Base-by-base conservation (phyloP, 1,140 invertebrate genomes). In the Heliconius eleuchia region DNA sequence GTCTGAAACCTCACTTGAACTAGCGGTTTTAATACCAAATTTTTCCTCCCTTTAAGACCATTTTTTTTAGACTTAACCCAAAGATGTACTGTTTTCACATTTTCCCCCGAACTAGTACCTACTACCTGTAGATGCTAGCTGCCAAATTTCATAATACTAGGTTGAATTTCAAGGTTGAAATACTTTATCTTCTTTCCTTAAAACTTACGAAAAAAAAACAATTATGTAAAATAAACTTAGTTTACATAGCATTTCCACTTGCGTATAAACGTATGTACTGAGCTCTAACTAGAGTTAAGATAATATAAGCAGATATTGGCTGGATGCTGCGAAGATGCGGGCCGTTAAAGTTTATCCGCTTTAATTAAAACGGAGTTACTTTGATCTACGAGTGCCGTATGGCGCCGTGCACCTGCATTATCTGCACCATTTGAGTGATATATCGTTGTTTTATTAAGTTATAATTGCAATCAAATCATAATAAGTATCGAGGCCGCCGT, bases 301-400 rank as follows among this genome's bases (percentile, higher is more conserved):
- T 66, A 66, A 66, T 16, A 27, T 13, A 66, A 66, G 60, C 60
- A 66, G 60, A 66, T 66, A 66, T 66, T 66, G 60, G 60, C 27
- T 13, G 60, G 60, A 66, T 66, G 60, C 60, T 66, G 60, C 60
- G 60, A 66, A 66, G 60, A 66, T 66, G 60, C 60, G 60, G 60
- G 60, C 27, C 60, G 60, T 30, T 27, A 66, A 66, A 66, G 60
- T 66, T 66, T 30, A 30, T n/a, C 60, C 60, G 60, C 60, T 66
- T 66, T 66, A 66, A 66, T 66, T 66, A 66, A 66, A 66, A 27
- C 60, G 60, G 60, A 66, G 60, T 13, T 66, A 30, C 60, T 66
- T 66, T 66, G 60, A 66, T 66, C n/a, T 23, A 57, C 55, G 55
- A 5, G 55, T 57, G n/a, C 50, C 50, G 55, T 27, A 60, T 11